Conservation (phyloP, 30 jellyfish, hydroid and myxozoan genomes). For the Calvadosia cruxmelitensis region DNA sequence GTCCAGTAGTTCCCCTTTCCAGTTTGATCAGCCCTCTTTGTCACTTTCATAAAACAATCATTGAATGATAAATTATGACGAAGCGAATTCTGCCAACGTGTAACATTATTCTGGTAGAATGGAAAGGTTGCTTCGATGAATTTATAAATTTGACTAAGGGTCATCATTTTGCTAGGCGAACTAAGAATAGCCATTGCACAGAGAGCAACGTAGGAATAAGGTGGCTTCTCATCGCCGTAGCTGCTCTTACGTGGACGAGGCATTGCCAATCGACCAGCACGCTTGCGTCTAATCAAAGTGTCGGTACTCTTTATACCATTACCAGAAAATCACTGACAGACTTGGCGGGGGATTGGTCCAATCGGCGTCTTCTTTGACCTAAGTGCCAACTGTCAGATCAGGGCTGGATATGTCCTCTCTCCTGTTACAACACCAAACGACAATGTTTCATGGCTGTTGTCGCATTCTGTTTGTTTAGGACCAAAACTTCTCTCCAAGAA, state of each 20-base stretch:
- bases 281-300: too few relatives aligned
- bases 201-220: slow-evolving; percentile 85
- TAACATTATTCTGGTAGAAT: slow-evolving; percentile 70
- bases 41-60: slow-evolving; percentile 90
- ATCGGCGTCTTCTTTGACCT: too few relatives aligned
- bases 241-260: slow-evolving; percentile 93
- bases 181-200: slow-evolving; percentile 99
- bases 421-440: too few relatives aligned
- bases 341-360: too few relatives aligned
- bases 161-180: slow-evolving; percentile 84
- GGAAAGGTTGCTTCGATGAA: slow-evolving; percentile 82
- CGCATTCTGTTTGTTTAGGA: not conserved
- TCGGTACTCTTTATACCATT: too few relatives aligned
- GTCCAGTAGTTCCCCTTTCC: slow-evolving; percentile 98
- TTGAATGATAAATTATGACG: slow-evolving; percentile 85
- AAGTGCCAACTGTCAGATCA: too few relatives aligned
- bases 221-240: slow-evolving; percentile 92
- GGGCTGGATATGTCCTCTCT: too few relatives aligned
- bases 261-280: too few relatives aligned
- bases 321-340: too few relatives aligned
- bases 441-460: too few relatives aligned
- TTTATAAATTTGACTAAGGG: slow-evolving; percentile 77
- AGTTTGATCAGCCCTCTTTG: slow-evolving; percentile 81
- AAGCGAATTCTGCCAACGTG: slow-evolving; percentile 91
- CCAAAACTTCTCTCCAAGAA: not conserved